Base-by-base conservation (phyloP, 2,888 invertebrate species). In the Tetragonisca angustula region DNA sequence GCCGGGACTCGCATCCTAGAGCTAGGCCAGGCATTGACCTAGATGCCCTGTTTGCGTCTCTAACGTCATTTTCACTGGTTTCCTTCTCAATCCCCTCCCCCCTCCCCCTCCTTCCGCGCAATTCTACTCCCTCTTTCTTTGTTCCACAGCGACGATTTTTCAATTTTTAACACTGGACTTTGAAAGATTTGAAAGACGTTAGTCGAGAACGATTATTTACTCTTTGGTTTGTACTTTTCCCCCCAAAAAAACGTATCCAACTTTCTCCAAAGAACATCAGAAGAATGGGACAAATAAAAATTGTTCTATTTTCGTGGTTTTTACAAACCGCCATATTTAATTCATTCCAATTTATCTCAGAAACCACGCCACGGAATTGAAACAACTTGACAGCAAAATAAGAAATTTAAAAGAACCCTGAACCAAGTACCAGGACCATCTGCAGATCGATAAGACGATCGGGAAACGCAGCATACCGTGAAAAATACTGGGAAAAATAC, bases 1-100 rank as follows among this genome's bases (percentile, higher is more conserved):
- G 84, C 89, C 81, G 88, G 88, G 88, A 90, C 78, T 83, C 87
- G 87, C 86, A 90, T 87, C 89, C 89, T 87, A 88, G 88, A 86
- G 90, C 82, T 82, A 83, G 87, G 87, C 76, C 81, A 87, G 87
- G 83, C 87, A 87, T 87, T 87, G 87, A 87, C 87, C 87, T 83
- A 85, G 81, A 85, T 87, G 83, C 70, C 81, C 79, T 79, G 68
- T 69, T 79, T 62, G 61, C 72, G 52, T 32, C 65, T 59, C 21
- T 54, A 52, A 49, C 32, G 27, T 67, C 75, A 67, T 82, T 74
- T 69, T 43, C 43, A 17, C 61, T 50, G 72, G 19, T n/a, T 56
- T 62, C 27, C n/a, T 61, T 68, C 65, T 59, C 59, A 1, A 13
- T 21, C 5, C 19, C 27, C 1, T n/a, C n/a, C n/a, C n/a, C n/a